Conservation (phyloP, 2,888 invertebrate genomes). For the Drosophila falleni region DNA sequence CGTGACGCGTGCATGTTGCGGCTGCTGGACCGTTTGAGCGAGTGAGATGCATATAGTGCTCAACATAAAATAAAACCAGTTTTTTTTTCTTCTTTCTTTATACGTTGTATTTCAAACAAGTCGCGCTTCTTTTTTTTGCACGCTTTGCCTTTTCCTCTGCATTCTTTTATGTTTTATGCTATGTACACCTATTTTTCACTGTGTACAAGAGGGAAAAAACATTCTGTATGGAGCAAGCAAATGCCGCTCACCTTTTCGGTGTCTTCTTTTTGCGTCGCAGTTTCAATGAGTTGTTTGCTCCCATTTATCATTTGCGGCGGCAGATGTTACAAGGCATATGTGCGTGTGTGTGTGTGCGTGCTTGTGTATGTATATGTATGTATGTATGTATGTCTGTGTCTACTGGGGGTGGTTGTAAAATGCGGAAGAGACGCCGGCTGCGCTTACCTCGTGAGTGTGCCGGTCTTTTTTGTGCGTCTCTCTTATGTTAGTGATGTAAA, state of each 20-base stretch:
- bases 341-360: constrained; percentile 9
- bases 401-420: constrained; percentile 55
- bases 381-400: constrained; percentile 12
- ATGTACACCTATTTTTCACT: constrained; percentile 55
- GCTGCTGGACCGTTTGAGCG: constrained; percentile 23
- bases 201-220: constrained; percentile 32
- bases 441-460: constrained; percentile 6
- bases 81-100: constrained; percentile 44
- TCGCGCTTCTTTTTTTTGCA: constrained; percentile 69
- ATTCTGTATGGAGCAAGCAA: constrained; percentile 44
- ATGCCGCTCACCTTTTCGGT: constrained; percentile 70
- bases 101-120: constrained; percentile 70
- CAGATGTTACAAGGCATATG: constrained; percentile 58
- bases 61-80: constrained; percentile 72
- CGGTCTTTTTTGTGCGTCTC: constrained; percentile 6
- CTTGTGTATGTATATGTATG: constrained; percentile 4
- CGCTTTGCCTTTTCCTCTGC: constrained; percentile 51
- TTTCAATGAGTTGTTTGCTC: constrained; percentile 75
- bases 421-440: constrained; percentile 53
- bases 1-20: constrained; percentile 45
- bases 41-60: constrained; percentile 56
- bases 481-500: neutral
- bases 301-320: constrained; percentile 71
- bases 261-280: constrained; percentile 72
- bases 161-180: constrained; percentile 57